Evolutionary conservation across 2,888 invertebrate genomes (phyloP), one percentile per base, ranked within the genome.

Genomic region (Lottia gigantea): DNA sequence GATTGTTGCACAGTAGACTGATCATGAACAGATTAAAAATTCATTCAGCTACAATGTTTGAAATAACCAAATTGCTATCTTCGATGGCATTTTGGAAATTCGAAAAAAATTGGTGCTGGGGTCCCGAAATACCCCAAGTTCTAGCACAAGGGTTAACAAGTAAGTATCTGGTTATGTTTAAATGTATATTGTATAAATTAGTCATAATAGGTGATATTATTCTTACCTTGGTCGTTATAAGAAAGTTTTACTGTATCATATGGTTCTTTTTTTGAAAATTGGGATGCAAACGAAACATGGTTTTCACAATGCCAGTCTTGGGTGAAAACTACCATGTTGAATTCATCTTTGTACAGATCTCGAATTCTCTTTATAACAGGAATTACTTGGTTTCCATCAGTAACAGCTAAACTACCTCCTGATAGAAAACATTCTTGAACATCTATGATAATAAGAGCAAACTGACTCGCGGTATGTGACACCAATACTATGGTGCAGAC

Each of bases 211-310:
- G n/a, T n/a, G n/a, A 31, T 31, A 31, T 4, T 26, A 46, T 63
- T 6, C 70, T 62, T 72, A 85, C 85, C 84, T 19, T 78, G 65
- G 0, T 55, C 31, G 61, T 76, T 71, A 64, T 85, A 85, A 12
- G 66, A 65, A n/a, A 85, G 76, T 7, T 64, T 47, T 1, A 82
- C 73, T 0, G 15, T 19, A 6, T 76, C 68, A 61, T 64, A 74
- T 1, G 71, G 63, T 0, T 49, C 15, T 0, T 71, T 55, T 0
- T 75, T 77, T 2, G 66, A 55, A 71, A 85, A 83, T 64, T 81
- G 78, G 25, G 83, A 81, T 7, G 83, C 83, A 72, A 86, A 86
- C 3, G 86, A 86, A 62, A 86, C 82, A 74, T 85, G 85, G 72
- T 83, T 76, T 3, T 62, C 46, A 69, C 82, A 84, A 68, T 86